These are phyloP conservation scores for Tetragnatha montana DNA, from an alignment of 2,888 invertebrate genomes.

Conservation along the genomic window DNA sequence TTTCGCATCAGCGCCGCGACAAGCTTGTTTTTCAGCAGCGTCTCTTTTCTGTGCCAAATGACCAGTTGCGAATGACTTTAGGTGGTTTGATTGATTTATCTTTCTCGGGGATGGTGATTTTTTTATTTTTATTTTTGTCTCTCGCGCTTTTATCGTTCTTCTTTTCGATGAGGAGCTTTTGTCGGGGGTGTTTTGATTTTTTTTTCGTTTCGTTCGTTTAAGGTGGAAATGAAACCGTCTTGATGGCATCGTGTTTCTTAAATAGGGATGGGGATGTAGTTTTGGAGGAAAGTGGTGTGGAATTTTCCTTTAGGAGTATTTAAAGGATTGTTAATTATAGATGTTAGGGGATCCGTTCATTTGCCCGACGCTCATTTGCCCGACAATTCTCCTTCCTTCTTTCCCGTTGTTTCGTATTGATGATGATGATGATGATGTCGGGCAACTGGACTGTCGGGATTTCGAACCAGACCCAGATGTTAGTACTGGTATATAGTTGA, in stretches of 20 bases:
- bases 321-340: too few species aligned
- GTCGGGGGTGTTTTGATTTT: background rate
- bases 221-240: background rate
- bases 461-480: too few species aligned
- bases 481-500: too few species aligned
- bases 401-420: too few species aligned
- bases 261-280: background rate
- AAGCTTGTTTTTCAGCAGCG: constrained; percentile 65
- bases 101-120: background rate
- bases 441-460: too few species aligned
- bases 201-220: background rate
- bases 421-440: too few species aligned
- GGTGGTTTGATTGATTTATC: constrained; percentile 65
- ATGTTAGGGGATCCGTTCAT: too few species aligned
- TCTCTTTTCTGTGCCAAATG: constrained; percentile 55
- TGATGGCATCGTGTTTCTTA: background rate
- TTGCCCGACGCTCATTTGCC: too few species aligned
- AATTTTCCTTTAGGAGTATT: too few species aligned
- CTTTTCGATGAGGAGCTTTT: background rate
- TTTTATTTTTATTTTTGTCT: background rate
- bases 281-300: background rate
- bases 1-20: constrained; percentile 60
- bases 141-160: background rate
- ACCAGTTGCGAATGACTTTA: constrained; percentile 63
- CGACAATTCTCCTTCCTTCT: too few species aligned